Percentiles rank a stretch among this genome's conserved stretches.
Conservation (phyloP, 2,888 invertebrate species). For the Neoascia interrupta region DNA sequence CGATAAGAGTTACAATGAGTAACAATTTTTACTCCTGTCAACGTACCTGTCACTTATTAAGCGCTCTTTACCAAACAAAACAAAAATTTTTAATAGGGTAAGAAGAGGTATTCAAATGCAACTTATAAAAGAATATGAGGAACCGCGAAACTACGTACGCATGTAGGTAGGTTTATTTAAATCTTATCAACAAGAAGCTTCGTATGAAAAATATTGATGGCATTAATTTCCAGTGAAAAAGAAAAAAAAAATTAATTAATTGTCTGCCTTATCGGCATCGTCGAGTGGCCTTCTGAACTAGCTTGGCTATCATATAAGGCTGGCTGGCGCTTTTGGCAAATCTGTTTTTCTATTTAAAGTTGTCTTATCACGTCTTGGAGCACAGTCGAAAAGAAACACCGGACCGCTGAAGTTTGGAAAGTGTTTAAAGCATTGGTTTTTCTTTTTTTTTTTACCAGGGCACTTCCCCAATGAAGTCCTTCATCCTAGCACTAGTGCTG, state of each 20-base stretch:
- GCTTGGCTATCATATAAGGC: not conserved
- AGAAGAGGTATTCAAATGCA: no score
- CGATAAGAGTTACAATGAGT: no score
- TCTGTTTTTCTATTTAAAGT: conserved; percentile 57
- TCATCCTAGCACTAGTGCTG: conserved; percentile 73
- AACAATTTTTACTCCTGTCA: no score
- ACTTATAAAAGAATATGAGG: no score
- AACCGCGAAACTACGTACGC: no score
- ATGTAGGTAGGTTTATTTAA: no score
- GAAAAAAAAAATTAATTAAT: not conserved
- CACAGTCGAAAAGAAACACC: conserved; percentile 27
- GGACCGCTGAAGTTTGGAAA: not conserved
- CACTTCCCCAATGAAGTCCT: conserved; percentile 72
- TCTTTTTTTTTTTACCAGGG: conserved; percentile 21
- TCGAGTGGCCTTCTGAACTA: conserved; percentile 33
- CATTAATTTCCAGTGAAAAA: conserved; percentile 21
- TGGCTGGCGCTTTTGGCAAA: conserved; percentile 20
- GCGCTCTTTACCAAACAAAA: no score
- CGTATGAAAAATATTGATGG: conserved; percentile 27
- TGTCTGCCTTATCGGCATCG: conserved; percentile 16
- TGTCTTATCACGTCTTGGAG: conserved; percentile 38
- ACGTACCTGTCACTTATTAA: no score
- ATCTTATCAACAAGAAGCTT: no score
- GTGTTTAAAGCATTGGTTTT: conserved; percentile 18
- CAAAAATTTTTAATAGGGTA: no score